Percentiles rank a stretch among this genome's conserved stretches.
Evolutionary conservation across 2,888 invertebrate species (phyloP).

Genomic region (Drepana falcataria): DNA sequence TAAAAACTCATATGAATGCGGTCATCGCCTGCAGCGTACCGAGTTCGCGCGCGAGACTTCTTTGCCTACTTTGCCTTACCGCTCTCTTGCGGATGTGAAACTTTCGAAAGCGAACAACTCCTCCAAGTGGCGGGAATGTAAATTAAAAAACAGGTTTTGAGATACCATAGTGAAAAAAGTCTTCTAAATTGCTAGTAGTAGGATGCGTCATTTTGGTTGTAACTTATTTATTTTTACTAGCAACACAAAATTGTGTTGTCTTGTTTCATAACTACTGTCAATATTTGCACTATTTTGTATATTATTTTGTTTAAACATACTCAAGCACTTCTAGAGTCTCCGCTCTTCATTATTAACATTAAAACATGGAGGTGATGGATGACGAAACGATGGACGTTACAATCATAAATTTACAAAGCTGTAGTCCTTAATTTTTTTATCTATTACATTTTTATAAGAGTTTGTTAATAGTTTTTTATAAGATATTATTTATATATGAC

Average conservation of each 20-base stretch:
- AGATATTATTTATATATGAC: too few species aligned
- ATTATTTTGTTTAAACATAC: too few species aligned
- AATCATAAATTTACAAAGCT: too few species aligned
- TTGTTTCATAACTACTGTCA: not conserved
- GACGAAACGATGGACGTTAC: too few species aligned
- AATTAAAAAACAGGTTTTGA: slow-evolving; percentile 63
- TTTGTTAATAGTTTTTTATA: too few species aligned
- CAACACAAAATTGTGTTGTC: not conserved
- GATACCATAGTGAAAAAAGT: slow-evolving; percentile 35
- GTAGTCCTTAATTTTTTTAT: too few species aligned
- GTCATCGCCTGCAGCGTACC: slow-evolving; percentile 77
- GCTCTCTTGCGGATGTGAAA: slow-evolving; percentile 79
- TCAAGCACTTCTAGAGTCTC: too few species aligned
- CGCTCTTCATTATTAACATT: too few species aligned
- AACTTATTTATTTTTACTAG: not conserved
- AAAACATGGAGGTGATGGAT: too few species aligned
- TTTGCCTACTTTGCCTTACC: slow-evolving; percentile 51
- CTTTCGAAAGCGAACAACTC: slow-evolving; percentile 75
- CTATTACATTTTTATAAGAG: too few species aligned
- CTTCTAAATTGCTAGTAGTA: slow-evolving; percentile 1
- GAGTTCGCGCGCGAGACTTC: slow-evolving; percentile 75
- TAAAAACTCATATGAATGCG: slow-evolving; percentile 75
- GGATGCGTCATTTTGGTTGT: not conserved
- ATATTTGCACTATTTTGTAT: not conserved
- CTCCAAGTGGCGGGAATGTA: slow-evolving; percentile 75